A percentile compares a stretch with the other conserved stretches of the same genome.
These are phyloP conservation scores for Stegana nigrithorax DNA, from an alignment of 2,888 invertebrate genomes.

Conservation along the genomic window DNA sequence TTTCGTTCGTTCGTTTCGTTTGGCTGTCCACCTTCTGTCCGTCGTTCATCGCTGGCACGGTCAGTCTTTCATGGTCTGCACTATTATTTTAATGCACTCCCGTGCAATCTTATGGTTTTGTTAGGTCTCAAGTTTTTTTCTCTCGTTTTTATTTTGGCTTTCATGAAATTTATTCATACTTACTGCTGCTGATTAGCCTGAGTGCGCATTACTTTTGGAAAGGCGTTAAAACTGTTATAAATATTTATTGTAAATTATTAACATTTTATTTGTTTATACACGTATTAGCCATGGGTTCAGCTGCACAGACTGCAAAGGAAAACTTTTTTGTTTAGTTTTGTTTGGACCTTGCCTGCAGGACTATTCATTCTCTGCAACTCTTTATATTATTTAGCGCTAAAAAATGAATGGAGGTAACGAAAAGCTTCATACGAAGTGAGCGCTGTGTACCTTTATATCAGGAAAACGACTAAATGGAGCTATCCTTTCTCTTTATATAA, in stretches of 20 bases:
- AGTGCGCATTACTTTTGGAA: slow-evolving; percentile 6
- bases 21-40: neutral
- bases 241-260: neutral
- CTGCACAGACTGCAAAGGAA: too few species aligned
- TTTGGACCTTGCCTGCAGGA: too few species aligned
- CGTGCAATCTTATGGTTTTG: neutral
- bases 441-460: too few species aligned
- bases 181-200: slow-evolving; percentile 4
- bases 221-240: neutral
- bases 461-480: too few species aligned
- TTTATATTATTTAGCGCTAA: too few species aligned
- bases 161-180: slow-evolving; percentile 15
- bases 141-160: neutral
- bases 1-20: neutral
- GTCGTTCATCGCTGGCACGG: too few species aligned
- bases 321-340: too few species aligned
- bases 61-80: slow-evolving; percentile 9
- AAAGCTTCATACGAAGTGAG: too few species aligned
- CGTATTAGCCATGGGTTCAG: too few species aligned
- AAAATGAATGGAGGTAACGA: too few species aligned
- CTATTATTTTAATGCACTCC: neutral
- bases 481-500: too few species aligned
- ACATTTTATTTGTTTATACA: neutral
- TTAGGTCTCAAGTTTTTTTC: neutral
- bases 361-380: too few species aligned